A percentile compares a stretch with the other conserved stretches of the same genome.
Conservation (phyloP, 1,140 invertebrate species). For the Diabrotica virgifera region DNA sequence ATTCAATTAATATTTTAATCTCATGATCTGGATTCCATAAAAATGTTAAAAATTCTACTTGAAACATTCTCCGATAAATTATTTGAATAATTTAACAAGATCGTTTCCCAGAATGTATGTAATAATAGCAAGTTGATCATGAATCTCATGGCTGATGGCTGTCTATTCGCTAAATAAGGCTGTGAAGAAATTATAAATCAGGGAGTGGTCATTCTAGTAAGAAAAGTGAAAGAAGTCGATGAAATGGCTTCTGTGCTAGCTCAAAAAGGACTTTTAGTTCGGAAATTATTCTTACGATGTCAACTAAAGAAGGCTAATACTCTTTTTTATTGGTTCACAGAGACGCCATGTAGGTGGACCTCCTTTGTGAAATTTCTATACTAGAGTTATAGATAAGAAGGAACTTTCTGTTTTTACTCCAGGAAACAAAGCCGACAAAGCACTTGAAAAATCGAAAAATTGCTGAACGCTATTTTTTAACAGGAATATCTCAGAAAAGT, state of each 20-base stretch:
- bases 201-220: neutral
- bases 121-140: neutral
- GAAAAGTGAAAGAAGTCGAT: neutral
- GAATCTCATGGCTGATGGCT: conserved; percentile 2
- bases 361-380: neutral
- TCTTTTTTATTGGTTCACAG: neutral
- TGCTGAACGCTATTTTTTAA: too few relatives aligned
- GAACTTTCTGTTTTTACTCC: too few relatives aligned
- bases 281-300: neutral
- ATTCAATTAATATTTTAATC: too few relatives aligned
- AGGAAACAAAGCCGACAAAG: too few relatives aligned
- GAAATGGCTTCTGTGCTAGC: neutral
- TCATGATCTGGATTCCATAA: too few relatives aligned
- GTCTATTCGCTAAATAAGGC: neutral
- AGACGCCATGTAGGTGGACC: neutral
- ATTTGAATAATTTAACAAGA: too few relatives aligned
- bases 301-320: neutral
- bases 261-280: neutral
- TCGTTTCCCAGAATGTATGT: neutral
- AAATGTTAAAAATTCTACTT: too few relatives aligned
- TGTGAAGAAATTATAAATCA: conserved; percentile 1
- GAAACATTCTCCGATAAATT: too few relatives aligned
- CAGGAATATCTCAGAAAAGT: too few relatives aligned
- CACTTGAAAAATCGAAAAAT: too few relatives aligned
- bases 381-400: too few relatives aligned